phyloP scores from a whole-genome alignment of 2,113 vertebrate genomes.

The Leucoraja erinaceus region DNA sequence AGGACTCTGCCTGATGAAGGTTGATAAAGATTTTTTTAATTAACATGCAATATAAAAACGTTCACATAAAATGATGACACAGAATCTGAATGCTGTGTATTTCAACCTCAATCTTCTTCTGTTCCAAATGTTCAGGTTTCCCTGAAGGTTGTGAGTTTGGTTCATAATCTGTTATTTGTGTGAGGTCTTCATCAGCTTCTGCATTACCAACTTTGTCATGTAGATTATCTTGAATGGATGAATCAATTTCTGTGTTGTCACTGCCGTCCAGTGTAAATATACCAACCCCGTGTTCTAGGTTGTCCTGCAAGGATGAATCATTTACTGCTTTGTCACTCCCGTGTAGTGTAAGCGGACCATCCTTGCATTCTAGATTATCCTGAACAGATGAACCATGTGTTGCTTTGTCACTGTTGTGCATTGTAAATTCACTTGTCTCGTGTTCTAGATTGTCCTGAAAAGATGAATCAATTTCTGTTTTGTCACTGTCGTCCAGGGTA shows the following conservation, averaged over 20 bases:
- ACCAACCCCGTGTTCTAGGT: not conserved
- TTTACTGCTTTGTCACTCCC: not conserved
- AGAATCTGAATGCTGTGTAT: not conserved
- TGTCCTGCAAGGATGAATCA: not conserved
- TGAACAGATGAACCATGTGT: not conserved
- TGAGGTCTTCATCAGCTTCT: conserved; percentile 43
- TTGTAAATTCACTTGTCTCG: not conserved
- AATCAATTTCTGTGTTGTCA: not conserved
- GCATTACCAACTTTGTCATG: not conserved
- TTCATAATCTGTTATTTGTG: conserved; percentile 43
- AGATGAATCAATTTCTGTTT: not conserved
- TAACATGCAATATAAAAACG: not conserved
- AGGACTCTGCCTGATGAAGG: not conserved
- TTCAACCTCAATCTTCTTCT: not conserved
- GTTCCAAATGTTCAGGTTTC: not conserved
- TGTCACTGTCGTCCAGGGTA: not conserved
- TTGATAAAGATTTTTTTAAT: not conserved
- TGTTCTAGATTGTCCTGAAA: not conserved
- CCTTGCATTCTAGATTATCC: not conserved
- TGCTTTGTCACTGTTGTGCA: not conserved
- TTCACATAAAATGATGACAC: not conserved
- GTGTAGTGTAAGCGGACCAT: not conserved
- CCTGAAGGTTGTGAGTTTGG: conserved; percentile 4
- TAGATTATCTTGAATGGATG: not conserved
- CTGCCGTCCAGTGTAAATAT: not conserved